Conservation (phyloP, 2,797 vertebrate genomes). For the Limosa lapponica region DNA sequence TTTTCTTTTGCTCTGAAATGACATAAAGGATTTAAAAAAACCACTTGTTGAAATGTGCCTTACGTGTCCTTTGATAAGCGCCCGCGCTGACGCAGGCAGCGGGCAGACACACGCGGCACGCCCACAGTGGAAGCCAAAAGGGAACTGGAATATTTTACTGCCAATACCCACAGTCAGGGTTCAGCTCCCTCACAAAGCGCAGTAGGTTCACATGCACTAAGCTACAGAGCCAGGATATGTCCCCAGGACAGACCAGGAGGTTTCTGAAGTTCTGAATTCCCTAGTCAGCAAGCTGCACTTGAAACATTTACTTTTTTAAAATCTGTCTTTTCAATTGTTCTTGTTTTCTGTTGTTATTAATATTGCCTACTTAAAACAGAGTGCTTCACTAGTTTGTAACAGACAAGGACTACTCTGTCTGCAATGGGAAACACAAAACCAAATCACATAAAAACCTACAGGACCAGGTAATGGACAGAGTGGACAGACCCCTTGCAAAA, state of each 20-base stretch:
- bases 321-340: not conserved
- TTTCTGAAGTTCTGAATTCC: not conserved
- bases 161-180: not conserved
- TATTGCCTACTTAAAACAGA: not conserved
- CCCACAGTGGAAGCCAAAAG: not conserved
- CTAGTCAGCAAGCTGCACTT: not conserved
- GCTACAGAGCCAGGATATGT: not conserved
- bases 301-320: not conserved
- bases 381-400: not conserved
- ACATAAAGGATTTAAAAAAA: not conserved
- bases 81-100: not conserved
- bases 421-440: not conserved
- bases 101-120: not conserved
- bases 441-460: not conserved
- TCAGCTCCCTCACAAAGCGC: not conserved
- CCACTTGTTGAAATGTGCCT: not conserved
- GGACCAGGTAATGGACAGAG: not conserved
- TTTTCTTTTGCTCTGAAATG: not conserved
- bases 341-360: not conserved
- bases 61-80: not conserved
- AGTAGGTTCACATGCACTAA: not conserved
- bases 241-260: not conserved
- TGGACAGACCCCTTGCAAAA: not conserved
- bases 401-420: not conserved
- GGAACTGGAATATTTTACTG: not conserved